Evolutionary conservation across 2,888 invertebrate species (phyloP).

Genomic region (Herminia tarsipennalis): DNA sequence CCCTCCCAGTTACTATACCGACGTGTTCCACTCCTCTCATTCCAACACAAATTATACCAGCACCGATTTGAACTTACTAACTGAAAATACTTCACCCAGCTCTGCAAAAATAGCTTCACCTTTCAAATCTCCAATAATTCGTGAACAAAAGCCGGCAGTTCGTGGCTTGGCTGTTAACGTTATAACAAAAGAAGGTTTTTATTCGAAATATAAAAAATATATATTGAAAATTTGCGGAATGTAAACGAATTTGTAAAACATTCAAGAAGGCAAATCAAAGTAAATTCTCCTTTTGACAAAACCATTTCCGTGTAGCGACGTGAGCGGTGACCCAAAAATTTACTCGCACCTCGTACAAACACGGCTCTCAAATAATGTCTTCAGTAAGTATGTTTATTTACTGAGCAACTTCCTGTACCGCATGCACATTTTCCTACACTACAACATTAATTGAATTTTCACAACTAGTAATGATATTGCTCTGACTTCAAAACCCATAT

Average conservation of each 20-base stretch:
- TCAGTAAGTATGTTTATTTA: slow-evolving; percentile 52
- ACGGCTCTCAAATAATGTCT: slow-evolving; percentile 56
- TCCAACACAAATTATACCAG: slow-evolving; percentile 57
- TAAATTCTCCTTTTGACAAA: slow-evolving; percentile 54
- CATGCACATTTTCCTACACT: slow-evolving; percentile 12
- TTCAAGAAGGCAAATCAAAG: slow-evolving; percentile 52
- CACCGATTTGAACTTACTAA: slow-evolving; percentile 50
- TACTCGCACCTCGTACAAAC: slow-evolving; percentile 57
- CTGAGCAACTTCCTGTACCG: slow-evolving; percentile 18
- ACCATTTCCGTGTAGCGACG: slow-evolving; percentile 55
- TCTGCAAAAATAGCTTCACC: slow-evolving; percentile 47
- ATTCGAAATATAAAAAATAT: slow-evolving; percentile 19
- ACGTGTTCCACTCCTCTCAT: slow-evolving; percentile 49
- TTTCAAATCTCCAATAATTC: slow-evolving; percentile 28
- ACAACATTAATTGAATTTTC: slow-evolving; percentile 16
- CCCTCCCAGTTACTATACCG: slow-evolving; percentile 28
- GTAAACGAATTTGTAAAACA: slow-evolving; percentile 30
- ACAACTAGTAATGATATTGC: neutral
- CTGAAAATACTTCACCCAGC: slow-evolving; percentile 50
- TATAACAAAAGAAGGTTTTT: slow-evolving; percentile 15
- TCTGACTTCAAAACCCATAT: neutral
- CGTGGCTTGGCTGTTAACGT: slow-evolving; percentile 14
- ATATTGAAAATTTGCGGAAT: slow-evolving; percentile 23
- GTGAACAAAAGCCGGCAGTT: slow-evolving; percentile 17
- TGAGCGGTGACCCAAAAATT: slow-evolving; percentile 63